Conservation (phyloP, 2,888 invertebrate genomes). For the Caenorhabditis sinica region DNA sequence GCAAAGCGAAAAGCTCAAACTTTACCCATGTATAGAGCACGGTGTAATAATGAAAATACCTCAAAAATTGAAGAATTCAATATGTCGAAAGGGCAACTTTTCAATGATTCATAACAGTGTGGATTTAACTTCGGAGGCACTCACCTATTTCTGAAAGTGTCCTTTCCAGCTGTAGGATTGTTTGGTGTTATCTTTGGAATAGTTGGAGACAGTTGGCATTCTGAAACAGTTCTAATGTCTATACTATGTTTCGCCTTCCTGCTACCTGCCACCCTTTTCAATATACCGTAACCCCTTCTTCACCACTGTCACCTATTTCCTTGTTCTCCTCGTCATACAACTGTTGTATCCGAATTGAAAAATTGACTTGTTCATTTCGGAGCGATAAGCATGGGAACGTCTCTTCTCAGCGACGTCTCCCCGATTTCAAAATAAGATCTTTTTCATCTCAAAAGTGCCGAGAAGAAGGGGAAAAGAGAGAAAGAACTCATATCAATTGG, state of each 20-base stretch:
- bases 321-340: constrained; percentile 47
- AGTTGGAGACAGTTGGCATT: constrained; percentile 56
- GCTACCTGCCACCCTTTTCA: constrained; percentile 36
- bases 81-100: too few relatives aligned
- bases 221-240: constrained; percentile 24
- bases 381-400: constrained; percentile 55
- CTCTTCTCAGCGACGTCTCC: constrained; percentile 3
- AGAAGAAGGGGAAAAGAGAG: constrained; percentile 10
- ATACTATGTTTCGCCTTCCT: constrained; percentile 2
- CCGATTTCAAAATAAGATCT: constrained; percentile 44
- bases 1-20: too few relatives aligned
- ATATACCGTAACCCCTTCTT: constrained; percentile 32
- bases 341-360: constrained; percentile 51
- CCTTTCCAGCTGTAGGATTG: constrained; percentile 30
- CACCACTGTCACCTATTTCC: constrained; percentile 25
- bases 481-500: constrained; percentile 49
- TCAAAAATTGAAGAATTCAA: too few relatives aligned
- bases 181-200: constrained; percentile 41
- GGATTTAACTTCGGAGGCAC: background rate
- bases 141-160: constrained; percentile 54
- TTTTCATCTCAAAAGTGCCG: constrained; percentile 40
- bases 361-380: constrained; percentile 43
- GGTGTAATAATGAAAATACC: too few relatives aligned
- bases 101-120: too few relatives aligned
- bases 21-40: too few relatives aligned